Percentiles rank a stretch among this genome's conserved stretches.
Evolutionary conservation across 2,113 vertebrate species (phyloP).

Genomic region (Vulpes ferrilata): DNA sequence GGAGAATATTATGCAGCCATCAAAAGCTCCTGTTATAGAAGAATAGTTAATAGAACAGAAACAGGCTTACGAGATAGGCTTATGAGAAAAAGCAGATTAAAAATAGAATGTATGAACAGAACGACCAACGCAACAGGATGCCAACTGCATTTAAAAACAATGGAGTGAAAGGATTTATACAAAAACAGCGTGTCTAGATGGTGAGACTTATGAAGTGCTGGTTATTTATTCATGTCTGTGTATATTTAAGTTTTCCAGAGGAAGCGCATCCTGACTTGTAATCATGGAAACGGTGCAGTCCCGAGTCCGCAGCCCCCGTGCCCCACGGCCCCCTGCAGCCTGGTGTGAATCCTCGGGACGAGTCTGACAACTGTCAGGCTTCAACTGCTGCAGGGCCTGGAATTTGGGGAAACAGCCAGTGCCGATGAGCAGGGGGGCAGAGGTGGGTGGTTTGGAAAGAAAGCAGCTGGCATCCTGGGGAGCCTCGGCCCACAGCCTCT

Average conservation of each 20-base stretch:
- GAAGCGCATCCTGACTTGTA: background rate
- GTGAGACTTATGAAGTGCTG: background rate
- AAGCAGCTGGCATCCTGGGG: background rate
- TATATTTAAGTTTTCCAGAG: background rate
- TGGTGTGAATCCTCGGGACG: background rate
- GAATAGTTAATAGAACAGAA: background rate
- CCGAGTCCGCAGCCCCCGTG: background rate
- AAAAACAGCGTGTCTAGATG: background rate
- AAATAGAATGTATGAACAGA: background rate
- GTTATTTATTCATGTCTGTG: background rate
- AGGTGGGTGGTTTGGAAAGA: background rate
- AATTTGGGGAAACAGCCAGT: background rate
- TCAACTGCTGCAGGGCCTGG: background rate
- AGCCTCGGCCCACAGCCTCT: background rate
- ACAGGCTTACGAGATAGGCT: background rate
- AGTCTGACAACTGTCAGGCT: background rate
- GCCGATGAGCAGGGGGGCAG: background rate
- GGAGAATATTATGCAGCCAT: background rate
- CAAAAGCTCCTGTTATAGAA: background rate
- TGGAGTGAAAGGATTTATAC: background rate
- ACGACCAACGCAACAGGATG: background rate
- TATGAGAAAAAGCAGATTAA: background rate
- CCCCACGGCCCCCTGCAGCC: background rate
- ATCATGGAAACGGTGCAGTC: background rate
- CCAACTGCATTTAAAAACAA: slow-evolving; percentile 23